phyloP scores from a whole-genome alignment of 2,797 vertebrate species.

The Lagocephalus sceleratus region DNA sequence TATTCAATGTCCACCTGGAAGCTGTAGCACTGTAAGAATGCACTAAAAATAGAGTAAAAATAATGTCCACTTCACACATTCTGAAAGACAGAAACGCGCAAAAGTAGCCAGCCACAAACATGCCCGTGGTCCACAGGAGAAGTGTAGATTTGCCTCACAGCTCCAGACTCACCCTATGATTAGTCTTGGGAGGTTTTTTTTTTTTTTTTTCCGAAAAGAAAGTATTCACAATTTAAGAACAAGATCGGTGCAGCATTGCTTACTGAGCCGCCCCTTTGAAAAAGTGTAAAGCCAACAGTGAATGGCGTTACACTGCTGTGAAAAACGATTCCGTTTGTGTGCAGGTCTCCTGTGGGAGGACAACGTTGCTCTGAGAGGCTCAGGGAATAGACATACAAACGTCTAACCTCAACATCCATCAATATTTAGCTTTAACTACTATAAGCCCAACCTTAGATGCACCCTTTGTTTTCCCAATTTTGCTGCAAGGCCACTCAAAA shows the following conservation, averaged over 20 bases:
- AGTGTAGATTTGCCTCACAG: slow-evolving; percentile 22
- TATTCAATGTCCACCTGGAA: not conserved
- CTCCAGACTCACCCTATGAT: slow-evolving; percentile 34
- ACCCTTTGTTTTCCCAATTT: slow-evolving; percentile 1
- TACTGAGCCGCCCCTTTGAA: slow-evolving; percentile 43
- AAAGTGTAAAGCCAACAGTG: slow-evolving; percentile 33
- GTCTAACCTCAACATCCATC: not conserved
- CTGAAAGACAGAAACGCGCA: not conserved
- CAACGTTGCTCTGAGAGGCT: slow-evolving; percentile 1
- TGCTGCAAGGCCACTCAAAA: slow-evolving; percentile 14
- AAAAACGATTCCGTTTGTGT: slow-evolving; percentile 14
- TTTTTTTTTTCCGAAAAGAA: not conserved
- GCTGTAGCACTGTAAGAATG: not conserved
- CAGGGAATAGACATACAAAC: slow-evolving; percentile 4
- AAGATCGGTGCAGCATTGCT: slow-evolving; percentile 30
- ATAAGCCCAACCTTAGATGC: not conserved
- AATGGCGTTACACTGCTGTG: slow-evolving; percentile 15
- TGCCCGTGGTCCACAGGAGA: slow-evolving; percentile 16
- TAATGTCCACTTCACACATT: not conserved
- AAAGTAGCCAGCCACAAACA: slow-evolving; percentile 18
- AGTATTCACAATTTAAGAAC: slow-evolving; percentile 39
- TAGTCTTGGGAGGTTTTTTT: slow-evolving; percentile 46
- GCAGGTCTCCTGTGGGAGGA: slow-evolving; percentile 1
- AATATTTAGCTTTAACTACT: not conserved
- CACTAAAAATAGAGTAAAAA: slow-evolving; percentile 1